These are phyloP conservation scores for Polyommatus iphigenia DNA, from an alignment of 2,888 invertebrate genomes.

Conservation along the genomic window DNA sequence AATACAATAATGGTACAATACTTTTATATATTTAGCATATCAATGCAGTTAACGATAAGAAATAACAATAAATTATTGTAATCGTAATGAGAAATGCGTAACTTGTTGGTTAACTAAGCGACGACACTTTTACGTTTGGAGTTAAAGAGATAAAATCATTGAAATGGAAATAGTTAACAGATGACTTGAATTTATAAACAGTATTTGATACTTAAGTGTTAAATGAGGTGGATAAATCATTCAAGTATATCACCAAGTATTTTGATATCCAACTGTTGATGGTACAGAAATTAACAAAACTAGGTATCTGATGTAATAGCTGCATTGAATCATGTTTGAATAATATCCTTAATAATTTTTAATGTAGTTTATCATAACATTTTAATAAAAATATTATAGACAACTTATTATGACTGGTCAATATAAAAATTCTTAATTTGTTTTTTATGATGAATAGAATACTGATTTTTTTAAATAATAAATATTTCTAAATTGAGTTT, in stretches of 20 bases:
- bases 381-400: background rate
- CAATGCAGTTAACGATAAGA: constrained; percentile 28
- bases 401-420: background rate
- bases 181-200: constrained; percentile 28
- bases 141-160: constrained; percentile 41
- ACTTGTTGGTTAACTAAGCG: constrained; percentile 35
- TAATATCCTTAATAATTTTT: background rate
- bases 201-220: constrained; percentile 30
- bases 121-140: constrained; percentile 36
- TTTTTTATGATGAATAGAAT: background rate
- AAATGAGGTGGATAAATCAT: constrained; percentile 30
- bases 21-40: constrained; percentile 28
- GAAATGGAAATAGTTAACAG: constrained; percentile 35
- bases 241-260: constrained; percentile 26
- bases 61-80: constrained; percentile 32
- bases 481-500: no score
- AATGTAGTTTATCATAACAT: background rate
- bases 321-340: background rate
- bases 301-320: background rate
- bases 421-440: no score
- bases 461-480: no score
- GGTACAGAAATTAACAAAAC: background rate
- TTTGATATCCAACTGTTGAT: constrained; percentile 27
- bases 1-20: constrained; percentile 25
- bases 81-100: constrained; percentile 33